Base-by-base conservation (phyloP, 2,113 vertebrate species). In the Thamnophis sirtalis region DNA sequence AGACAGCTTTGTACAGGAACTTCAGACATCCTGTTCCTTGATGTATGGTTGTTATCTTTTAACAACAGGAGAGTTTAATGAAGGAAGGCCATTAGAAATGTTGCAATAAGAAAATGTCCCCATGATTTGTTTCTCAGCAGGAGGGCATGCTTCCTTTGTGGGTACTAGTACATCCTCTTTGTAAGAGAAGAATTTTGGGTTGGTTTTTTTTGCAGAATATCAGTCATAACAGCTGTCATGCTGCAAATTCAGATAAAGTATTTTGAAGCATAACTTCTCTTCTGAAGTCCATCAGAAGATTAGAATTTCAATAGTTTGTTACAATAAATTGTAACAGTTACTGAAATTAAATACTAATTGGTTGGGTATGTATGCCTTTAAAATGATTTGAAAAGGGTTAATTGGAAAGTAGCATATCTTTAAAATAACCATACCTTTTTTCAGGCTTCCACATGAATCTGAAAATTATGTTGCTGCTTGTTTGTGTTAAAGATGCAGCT, bases 121-220 rank as follows among this genome's bases (percentile, higher is more conserved):
- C 95, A 90, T 94, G 95, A 94, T 93, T 84, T 89, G 93, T 90
- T 95, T 95, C 56, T 88, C 60, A 90, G 91, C 94, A 95, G 91
- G 91, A 94, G 95, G 90, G 88, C 95, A 93, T 93, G 89, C 93
- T 97, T 97, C 96, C 96, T 97, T 86, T 97, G 97, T 95, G 97
- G 96, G 96, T 96, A 96, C 93, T 51, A 43, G 93, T 96, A 28
- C 94, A 96, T 96, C 97, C 96, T 97, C 93, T 96, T 95, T 96
- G 91, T 93, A 95, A 92, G 93, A 96, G 95, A 97, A 95, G 89
- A 91, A 92, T 53, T 68, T 68, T 33, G 1, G 28, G 28, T 8
- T 54, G 53, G 11, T 17, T 24, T 58, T 0, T 49, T 90, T 90
- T 94, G 60, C 87, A 53, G 94, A 63, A 92, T 95, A 94, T 96